Evolutionary conservation across 2,113 vertebrate species (phyloP).

Genomic region (Antidorcas marsupialis): DNA sequence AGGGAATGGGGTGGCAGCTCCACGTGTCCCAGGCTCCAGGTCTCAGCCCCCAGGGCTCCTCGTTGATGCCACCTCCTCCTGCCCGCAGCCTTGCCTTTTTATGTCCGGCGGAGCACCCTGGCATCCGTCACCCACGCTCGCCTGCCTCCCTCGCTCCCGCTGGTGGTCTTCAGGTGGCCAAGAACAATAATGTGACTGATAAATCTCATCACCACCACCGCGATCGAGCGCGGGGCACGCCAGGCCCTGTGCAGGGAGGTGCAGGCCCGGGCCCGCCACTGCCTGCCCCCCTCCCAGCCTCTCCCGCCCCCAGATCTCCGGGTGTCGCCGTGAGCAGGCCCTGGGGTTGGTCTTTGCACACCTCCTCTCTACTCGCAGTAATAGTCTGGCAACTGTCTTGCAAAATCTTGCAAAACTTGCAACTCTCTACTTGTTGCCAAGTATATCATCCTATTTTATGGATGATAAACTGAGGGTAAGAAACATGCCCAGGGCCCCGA

Average conservation of each 20-base stretch:
- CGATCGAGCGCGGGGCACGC: fast-evolving
- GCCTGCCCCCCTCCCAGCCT: fast-evolving
- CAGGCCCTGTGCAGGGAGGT: neutral
- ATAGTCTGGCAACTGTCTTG: neutral
- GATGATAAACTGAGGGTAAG: neutral
- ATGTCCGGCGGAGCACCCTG: fast-evolving
- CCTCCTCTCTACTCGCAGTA: neutral
- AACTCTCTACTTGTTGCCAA: neutral
- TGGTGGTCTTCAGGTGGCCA: fast-evolving
- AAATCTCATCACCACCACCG: fast-evolving
- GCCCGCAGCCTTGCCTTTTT: fast-evolving
- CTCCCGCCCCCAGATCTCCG: neutral
- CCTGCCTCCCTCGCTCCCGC: neutral
- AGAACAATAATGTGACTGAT: neutral
- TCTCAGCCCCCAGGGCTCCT: fast-evolving
- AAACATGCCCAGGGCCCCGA: neutral
- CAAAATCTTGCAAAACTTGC: neutral
- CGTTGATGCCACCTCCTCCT: fast-evolving
- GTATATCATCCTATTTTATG: neutral
- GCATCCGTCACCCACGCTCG: fast-evolving
- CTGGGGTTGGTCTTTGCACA: fast-evolving
- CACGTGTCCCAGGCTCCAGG: fast-evolving
- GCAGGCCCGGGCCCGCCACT: fast-evolving
- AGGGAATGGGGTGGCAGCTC: neutral
- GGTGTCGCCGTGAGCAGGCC: fast-evolving